A percentile compares a stretch with the other conserved stretches of the same genome.
These are phyloP conservation scores for Cataglyphis livida DNA, from an alignment of 2,888 invertebrate species.

Conservation along the genomic window DNA sequence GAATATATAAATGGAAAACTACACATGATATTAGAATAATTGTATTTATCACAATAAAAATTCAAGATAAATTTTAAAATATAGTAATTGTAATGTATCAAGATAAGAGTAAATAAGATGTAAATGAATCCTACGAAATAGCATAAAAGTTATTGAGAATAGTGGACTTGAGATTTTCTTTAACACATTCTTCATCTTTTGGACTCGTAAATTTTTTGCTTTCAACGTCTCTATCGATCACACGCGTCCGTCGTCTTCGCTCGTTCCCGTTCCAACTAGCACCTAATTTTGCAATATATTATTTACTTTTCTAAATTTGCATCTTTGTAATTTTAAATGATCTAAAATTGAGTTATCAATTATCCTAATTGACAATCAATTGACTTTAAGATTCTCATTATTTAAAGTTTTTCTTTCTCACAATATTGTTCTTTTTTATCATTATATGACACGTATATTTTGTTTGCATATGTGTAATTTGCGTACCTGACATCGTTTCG, in stretches of 20 bases:
- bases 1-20: background rate
- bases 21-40: background rate
- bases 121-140: conserved; percentile 44
- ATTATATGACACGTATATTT: background rate
- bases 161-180: conserved; percentile 61
- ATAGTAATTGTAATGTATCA: background rate
- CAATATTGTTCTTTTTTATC: conserved; percentile 6
- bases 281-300: conserved; percentile 69
- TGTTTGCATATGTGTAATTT: background rate
- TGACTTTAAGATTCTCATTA: background rate
- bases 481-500: conserved; percentile 92
- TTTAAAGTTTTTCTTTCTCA: background rate
- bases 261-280: conserved; percentile 70
- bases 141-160: conserved; percentile 62
- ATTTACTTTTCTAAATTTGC: background rate
- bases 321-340: background rate
- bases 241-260: conserved; percentile 60
- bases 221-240: conserved; percentile 69
- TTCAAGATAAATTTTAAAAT: background rate
- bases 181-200: conserved; percentile 68
- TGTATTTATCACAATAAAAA: background rate
- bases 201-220: conserved; percentile 75
- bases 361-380: background rate
- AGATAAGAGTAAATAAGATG: background rate
- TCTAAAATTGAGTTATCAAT: background rate